These are phyloP conservation scores for Polypterus senegalus DNA, from an alignment of 2,113 vertebrate genomes.

Conservation along the genomic window DNA sequence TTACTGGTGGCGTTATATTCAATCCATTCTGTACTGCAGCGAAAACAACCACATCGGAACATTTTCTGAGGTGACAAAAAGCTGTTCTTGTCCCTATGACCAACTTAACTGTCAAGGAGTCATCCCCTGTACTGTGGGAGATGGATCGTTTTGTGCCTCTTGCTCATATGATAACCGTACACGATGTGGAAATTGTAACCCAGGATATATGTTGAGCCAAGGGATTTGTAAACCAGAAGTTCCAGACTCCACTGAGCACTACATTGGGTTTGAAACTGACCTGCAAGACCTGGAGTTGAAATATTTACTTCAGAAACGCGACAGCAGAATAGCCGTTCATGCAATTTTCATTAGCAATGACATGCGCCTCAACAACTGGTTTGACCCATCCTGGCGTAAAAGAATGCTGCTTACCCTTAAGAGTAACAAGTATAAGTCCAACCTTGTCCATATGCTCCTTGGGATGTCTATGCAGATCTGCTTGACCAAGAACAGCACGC, in stretches of 20 bases:
- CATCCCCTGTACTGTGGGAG: slow-evolving; percentile 54
- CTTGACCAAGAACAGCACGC: slow-evolving; percentile 64
- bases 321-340: slow-evolving; percentile 51
- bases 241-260: slow-evolving; percentile 61
- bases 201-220: slow-evolving; percentile 57
- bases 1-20: slow-evolving; percentile 61
- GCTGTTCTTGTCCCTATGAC: slow-evolving; percentile 56
- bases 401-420: slow-evolving; percentile 64
- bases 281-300: slow-evolving; percentile 57
- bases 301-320: slow-evolving; percentile 53
- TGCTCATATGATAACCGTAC: slow-evolving; percentile 61
- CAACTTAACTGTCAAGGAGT: slow-evolving; percentile 50
- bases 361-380: slow-evolving; percentile 61
- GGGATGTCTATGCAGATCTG: slow-evolving; percentile 65
- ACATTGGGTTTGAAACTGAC: slow-evolving; percentile 63
- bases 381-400: slow-evolving; percentile 64
- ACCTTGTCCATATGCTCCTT: slow-evolving; percentile 61
- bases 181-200: slow-evolving; percentile 57
- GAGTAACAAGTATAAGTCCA: slow-evolving; percentile 67
- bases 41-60: slow-evolving; percentile 59
- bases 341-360: slow-evolving; percentile 70
- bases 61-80: slow-evolving; percentile 50
- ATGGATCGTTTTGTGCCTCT: slow-evolving; percentile 46
- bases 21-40: slow-evolving; percentile 65
- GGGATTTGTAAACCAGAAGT: slow-evolving; percentile 53